Evolutionary conservation across 2,113 vertebrate species (phyloP).

Genomic region (Clarias macrocephalus): DNA sequence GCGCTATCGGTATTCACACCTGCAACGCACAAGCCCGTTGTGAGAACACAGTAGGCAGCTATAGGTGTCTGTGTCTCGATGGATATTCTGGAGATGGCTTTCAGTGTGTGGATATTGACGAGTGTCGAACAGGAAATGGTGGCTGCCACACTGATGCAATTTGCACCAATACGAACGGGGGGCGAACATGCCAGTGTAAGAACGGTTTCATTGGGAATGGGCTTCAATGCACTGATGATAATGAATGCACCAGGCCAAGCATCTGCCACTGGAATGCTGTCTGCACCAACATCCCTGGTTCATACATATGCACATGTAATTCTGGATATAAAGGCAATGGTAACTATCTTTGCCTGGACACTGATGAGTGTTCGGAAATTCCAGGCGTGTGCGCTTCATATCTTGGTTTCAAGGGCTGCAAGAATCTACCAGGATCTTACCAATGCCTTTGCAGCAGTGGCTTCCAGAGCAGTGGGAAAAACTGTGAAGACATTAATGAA

Average conservation of each 20-base stretch:
- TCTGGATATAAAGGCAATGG: constrained; percentile 79
- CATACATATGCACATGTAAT: constrained; percentile 76
- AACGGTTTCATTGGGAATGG: constrained; percentile 73
- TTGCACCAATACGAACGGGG: constrained; percentile 73
- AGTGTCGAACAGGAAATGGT: constrained; percentile 73
- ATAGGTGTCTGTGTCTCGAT: constrained; percentile 67
- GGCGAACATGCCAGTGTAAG: constrained; percentile 69
- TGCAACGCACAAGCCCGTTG: constrained; percentile 71
- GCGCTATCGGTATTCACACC: constrained; percentile 59
- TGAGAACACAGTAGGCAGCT: constrained; percentile 72
- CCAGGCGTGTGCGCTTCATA: constrained; percentile 67
- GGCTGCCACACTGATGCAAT: constrained; percentile 69
- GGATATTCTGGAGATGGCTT: constrained; percentile 74
- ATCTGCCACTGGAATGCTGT: constrained; percentile 81
- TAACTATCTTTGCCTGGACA: constrained; percentile 78
- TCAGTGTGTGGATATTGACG: constrained; percentile 73
- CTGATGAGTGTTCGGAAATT: constrained; percentile 77
- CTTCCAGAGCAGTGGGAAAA: constrained; percentile 70
- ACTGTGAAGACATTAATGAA: constrained; percentile 76
- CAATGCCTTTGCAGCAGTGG: constrained; percentile 71
- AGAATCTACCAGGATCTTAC: constrained; percentile 74
- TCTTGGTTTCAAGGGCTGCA: constrained; percentile 74
- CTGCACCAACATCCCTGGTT: constrained; percentile 78
- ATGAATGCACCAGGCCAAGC: constrained; percentile 66
- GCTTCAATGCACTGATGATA: constrained; percentile 68